Evolutionary conservation across 2,113 vertebrate genomes (phyloP).

Genomic region (Pedionomus torquatus): DNA sequence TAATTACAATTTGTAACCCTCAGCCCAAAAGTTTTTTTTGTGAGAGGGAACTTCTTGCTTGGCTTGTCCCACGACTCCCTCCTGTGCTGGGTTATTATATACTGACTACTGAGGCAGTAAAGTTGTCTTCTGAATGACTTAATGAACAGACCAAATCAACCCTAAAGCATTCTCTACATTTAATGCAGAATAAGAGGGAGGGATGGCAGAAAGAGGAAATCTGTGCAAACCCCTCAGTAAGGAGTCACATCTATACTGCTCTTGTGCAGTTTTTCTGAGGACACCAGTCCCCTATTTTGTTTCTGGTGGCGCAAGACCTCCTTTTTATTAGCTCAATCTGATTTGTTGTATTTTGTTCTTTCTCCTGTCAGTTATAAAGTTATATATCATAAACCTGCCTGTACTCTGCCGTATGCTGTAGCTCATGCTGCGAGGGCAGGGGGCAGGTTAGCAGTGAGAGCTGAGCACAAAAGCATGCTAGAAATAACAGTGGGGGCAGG

Average conservation of each 20-base stretch:
- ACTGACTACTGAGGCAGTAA: background rate
- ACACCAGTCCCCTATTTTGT: background rate
- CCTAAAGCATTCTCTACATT: background rate
- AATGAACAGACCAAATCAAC: background rate
- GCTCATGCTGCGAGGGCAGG: background rate
- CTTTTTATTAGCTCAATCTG: background rate
- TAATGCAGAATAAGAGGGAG: background rate
- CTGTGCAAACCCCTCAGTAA: background rate
- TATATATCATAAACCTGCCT: background rate
- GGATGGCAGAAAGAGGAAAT: background rate
- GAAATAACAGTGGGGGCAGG: constrained; percentile 7
- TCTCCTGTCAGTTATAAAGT: background rate
- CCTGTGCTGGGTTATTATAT: background rate
- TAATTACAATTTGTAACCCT: background rate
- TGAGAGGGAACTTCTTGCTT: background rate
- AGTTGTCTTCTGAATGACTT: background rate
- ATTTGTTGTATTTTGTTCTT: background rate
- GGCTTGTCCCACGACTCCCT: background rate
- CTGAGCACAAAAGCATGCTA: background rate
- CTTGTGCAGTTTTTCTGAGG: background rate
- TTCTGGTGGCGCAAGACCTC: background rate
- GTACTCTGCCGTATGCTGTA: background rate
- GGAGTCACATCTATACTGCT: background rate
- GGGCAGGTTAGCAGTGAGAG: constrained; percentile 3
- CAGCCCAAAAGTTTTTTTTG: background rate